Percentiles rank a stretch among this genome's conserved stretches.
Conservation (phyloP, 2,888 invertebrate species). For the Caradrina clavipalpis region DNA sequence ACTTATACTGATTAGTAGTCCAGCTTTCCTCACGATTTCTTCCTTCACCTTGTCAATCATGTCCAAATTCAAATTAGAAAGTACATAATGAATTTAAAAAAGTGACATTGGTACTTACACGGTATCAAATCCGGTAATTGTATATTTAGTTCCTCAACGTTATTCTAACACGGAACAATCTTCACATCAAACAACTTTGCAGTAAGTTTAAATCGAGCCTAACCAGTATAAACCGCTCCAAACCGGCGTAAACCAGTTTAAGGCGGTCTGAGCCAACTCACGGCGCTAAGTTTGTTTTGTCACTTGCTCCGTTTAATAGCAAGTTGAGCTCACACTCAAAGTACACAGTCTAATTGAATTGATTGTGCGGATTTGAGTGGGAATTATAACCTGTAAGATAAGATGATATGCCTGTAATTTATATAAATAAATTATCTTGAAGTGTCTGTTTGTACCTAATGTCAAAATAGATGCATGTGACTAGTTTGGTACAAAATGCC, state of each 20-base stretch:
- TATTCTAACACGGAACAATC: conserved; percentile 24
- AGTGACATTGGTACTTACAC: no score
- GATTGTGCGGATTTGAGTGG: conserved; percentile 57
- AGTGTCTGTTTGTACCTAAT: no score
- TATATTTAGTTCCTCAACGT: neutral
- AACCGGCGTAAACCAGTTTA: conserved; percentile 66
- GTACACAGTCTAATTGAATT: conserved; percentile 63
- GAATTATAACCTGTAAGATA: conserved; percentile 31
- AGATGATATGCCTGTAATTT: conserved; percentile 16
- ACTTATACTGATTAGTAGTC: no score
- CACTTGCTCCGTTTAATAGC: conserved; percentile 62
- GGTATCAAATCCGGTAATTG: no score
- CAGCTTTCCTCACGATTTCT: no score
- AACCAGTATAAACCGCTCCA: conserved; percentile 56
- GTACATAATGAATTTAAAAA: no score
- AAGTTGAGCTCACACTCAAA: conserved; percentile 60
- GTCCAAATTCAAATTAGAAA: no score
- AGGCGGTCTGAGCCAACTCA: conserved; percentile 54
- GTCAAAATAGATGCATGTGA: no score
- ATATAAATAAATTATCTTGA: no score
- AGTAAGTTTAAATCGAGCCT: conserved; percentile 54
- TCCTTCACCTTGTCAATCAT: no score
- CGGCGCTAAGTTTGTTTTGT: conserved; percentile 65
- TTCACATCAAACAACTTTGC: conserved; percentile 43
- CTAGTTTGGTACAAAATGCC: no score